Percentiles rank a stretch among this genome's conserved stretches.
Conservation (phyloP, 2,113 vertebrate genomes). For the Coracopsis vasa region DNA sequence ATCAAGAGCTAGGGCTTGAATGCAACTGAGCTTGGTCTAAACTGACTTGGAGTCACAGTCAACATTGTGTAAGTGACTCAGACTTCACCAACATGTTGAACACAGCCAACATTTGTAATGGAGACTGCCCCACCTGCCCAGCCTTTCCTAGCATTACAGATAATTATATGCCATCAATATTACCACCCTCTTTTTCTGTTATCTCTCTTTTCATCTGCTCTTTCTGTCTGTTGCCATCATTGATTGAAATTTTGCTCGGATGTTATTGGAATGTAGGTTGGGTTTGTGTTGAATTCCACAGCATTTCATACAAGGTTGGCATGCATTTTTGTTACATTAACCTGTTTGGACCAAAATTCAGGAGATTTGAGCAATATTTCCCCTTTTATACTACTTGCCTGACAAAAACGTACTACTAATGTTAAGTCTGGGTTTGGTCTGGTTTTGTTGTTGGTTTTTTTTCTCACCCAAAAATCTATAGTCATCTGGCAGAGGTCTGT, state of each 20-base stretch:
- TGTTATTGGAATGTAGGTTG: constrained; percentile 6
- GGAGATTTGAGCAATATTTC: background rate
- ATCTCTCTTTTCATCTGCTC: constrained; percentile 23
- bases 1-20: background rate
- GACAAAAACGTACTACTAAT: background rate
- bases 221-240: constrained; percentile 5
- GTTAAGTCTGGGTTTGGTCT: background rate
- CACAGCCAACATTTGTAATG: constrained; percentile 43
- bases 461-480: background rate
- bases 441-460: accelerated
- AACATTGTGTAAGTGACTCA: background rate
- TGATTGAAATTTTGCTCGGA: constrained; percentile 16
- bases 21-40: background rate
- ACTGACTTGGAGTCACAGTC: background rate
- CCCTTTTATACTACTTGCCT: background rate
- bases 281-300: background rate
- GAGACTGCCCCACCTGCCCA: constrained; percentile 46
- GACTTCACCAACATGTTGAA: constrained; percentile 24
- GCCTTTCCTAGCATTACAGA: constrained; percentile 26
- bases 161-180: constrained; percentile 54
- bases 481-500: background rate
- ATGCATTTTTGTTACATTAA: background rate
- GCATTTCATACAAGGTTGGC: background rate
- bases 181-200: constrained; percentile 9
- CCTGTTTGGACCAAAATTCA: background rate